Conservation (phyloP, 2,113 vertebrate genomes). For the Alosa alosa region DNA sequence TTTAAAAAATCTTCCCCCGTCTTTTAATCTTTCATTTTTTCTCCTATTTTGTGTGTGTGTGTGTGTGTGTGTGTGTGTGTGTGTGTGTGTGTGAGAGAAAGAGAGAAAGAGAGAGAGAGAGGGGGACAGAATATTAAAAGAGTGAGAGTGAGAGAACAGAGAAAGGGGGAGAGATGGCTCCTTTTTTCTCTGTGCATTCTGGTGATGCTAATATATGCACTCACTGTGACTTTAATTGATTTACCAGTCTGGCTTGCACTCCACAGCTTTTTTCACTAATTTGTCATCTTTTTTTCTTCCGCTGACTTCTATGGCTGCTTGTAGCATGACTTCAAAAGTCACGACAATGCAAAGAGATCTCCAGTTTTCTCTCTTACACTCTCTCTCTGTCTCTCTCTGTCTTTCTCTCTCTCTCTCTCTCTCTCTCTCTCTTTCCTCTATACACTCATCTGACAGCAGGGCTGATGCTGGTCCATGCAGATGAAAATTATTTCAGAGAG, state of each 20-base stretch:
- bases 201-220: constrained; percentile 69
- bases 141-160: neutral
- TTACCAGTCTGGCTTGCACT: constrained; percentile 67
- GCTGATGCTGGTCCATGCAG: constrained; percentile 53
- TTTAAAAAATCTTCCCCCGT: constrained; percentile 17
- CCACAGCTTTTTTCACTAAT: constrained; percentile 69
- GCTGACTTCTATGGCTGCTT: constrained; percentile 69
- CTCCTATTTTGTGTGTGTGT: constrained; percentile 51
- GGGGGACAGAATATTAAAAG: neutral
- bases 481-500: constrained; percentile 65
- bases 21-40: constrained; percentile 30
- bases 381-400: constrained; percentile 35
- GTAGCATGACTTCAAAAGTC: constrained; percentile 70
- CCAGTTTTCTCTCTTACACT: constrained; percentile 34
- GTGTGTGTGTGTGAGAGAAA: too few relatives aligned
- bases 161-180: constrained; percentile 9
- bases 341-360: constrained; percentile 58
- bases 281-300: constrained; percentile 69
- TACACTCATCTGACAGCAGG: constrained; percentile 60
- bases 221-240: constrained; percentile 73
- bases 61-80: neutral
- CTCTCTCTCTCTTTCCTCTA: constrained; percentile 42
- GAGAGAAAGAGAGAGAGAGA: neutral
- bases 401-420: constrained; percentile 27
- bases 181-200: constrained; percentile 25